Base-by-base conservation (phyloP, 2,113 vertebrate genomes). In the Heterotis niloticus region DNA sequence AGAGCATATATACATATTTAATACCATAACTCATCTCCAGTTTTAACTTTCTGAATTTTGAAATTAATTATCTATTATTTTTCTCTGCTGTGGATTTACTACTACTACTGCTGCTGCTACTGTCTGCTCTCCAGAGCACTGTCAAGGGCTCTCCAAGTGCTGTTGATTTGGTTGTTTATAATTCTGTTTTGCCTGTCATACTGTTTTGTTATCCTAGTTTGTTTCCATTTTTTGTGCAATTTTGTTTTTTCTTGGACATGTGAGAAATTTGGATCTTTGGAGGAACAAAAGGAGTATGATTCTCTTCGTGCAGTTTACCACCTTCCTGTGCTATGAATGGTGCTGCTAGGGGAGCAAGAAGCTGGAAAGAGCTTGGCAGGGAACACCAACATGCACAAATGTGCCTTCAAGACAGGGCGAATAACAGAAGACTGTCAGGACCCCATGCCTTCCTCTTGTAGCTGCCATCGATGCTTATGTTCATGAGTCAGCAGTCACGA, bases 291-390 rank as follows among this genome's bases (percentile, higher is more conserved):
- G 5, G 86, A 75, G 9, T 87, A 81, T 23, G 83, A 88, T 0
- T 90, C 90, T 87, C 89, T 89, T 81, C 90, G 89, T 76, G 79
- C 82, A 18, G 81, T 86, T 0, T 82, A 87, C 0, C 89, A 85
- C 70, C 84, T 93, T 1, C 86, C 84, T 0, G 92, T 92, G 77
- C 77, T 93, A 77, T 70, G 92, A 9, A 82, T 93, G 62, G 79
- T 91, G 73, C 87, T 93, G 4, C 78, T 92, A 82, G 92, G 92
- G 0, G 92, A 93, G 84, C 86, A 91, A 0, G 92, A 93, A 81
- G 91, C 90, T 0, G 92, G 92, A 20, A 93, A 92, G 85, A 93
- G 90, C 44, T 88, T 88, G 2, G 89, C 90, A 0, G 91, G 88
- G 13, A 91, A 91, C 10, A 59, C 87, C 57, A 88, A 92, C 75